Conservation (phyloP, 2,888 invertebrate genomes). For the Schrankia costaestrigalis region DNA sequence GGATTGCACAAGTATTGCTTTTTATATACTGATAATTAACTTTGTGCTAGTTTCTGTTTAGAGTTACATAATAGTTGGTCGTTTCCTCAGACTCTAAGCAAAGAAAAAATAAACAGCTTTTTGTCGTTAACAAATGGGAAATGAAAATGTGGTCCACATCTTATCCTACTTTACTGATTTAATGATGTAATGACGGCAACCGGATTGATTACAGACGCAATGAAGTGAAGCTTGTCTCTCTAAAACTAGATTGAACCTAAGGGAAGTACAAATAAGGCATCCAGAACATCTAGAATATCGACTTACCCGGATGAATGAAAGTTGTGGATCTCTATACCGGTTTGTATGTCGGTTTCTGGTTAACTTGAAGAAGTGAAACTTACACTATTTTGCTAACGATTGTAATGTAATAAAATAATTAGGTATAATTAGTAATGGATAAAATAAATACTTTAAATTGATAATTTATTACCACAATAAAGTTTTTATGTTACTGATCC, state of each 20-base stretch:
- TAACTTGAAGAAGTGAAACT: neutral
- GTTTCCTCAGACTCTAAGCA: constrained; percentile 19
- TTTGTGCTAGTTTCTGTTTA: constrained; percentile 29
- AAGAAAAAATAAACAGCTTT: constrained; percentile 6
- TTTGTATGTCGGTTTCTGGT: constrained; percentile 1
- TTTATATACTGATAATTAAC: constrained; percentile 30
- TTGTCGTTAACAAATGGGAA: constrained; percentile 11
- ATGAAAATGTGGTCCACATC: constrained; percentile 20
- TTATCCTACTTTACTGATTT: neutral
- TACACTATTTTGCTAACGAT: no score
- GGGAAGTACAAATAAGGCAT: constrained; percentile 19
- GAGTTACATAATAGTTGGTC: constrained; percentile 32
- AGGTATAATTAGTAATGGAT: no score
- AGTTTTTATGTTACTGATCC: no score
- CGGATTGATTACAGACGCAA: neutral
- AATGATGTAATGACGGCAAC: neutral
- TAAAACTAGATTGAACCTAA: constrained; percentile 8
- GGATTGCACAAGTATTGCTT: constrained; percentile 37
- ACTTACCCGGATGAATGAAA: constrained; percentile 17
- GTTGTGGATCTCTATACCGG: constrained; percentile 17
- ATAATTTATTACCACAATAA: no score
- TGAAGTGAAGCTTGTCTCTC: constrained; percentile 7
- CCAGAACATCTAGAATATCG: constrained; percentile 10
- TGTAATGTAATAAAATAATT: no score
- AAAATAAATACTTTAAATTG: neutral